Base-by-base conservation (phyloP, 1,140 invertebrate species). In the Heterodera carotae region DNA sequence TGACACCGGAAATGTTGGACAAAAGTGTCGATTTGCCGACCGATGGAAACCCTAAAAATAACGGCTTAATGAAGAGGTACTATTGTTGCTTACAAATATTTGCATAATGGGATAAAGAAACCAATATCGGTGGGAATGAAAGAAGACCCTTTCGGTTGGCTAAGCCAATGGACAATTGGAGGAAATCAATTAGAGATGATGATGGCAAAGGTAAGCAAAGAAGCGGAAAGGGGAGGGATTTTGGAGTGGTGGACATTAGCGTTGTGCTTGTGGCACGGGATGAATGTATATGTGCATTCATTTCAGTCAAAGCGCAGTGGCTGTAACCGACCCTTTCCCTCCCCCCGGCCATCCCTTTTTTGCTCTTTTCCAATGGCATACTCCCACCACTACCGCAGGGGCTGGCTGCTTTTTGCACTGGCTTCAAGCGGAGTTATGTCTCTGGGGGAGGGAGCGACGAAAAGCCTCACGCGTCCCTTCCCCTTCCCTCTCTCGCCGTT, bases 11-110 rank as follows among this genome's bases (percentile, higher is more conserved):
- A 76, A 99, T 89, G 83, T 95, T 99, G 82, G 93, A 97, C 12
- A 99, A 90, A 67, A 99, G 89, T 0, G 97, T 99, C 3, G 96
- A 99, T 89, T 99, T 99, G 1, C 97, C 97, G 66, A 99, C 97
- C 2, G 97, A 99, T 29, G 97, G 97, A 91, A 99, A 99, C 33
- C 97, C 96, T 90, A 84, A 83, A 81, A 8, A 66, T n/a, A 34
- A 12, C 66, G 59, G 69, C 4, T 39, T 6, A 39, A 39, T 39
- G 5, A 22, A 15, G 10, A 59, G 27, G 34, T 33, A 77, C 67
- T 79, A 15, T 18, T 34, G 10, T 18, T 53, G 12, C 5, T 18
- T 53, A 22, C 8, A 53, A 53, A 18, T 18, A 12, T 53, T 53
- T 22, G 48, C 4, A 39, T 53, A 53, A 53, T 53, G 8, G 22